Evolutionary conservation across 92 coral and sea anemone genomes (phyloP).

Genomic region (Micromussa lordhowensis): DNA sequence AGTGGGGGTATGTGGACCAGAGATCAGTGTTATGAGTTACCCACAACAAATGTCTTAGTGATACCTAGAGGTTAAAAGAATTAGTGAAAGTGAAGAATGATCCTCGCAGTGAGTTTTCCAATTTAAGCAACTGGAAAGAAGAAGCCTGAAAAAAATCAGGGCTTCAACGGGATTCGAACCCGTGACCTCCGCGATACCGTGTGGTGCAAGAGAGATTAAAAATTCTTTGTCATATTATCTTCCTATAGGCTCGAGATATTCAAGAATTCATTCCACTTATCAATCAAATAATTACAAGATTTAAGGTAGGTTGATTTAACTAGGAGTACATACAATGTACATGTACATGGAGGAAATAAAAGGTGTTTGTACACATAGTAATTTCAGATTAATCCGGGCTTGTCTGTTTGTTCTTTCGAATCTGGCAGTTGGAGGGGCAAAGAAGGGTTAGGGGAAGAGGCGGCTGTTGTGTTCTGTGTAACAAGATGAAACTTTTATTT

Average conservation of each 20-base stretch:
- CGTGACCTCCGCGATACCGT: no score
- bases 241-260: constrained; percentile 87
- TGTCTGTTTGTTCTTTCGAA: neutral
- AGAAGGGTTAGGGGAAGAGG: neutral
- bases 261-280: constrained; percentile 98
- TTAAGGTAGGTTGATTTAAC: constrained; percentile 75
- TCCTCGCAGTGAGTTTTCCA: no score
- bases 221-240: neutral
- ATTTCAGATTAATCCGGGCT: neutral
- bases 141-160: no score
- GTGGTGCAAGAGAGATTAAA: neutral
- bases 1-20: no score
- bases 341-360: neutral
- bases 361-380: no score
- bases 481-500: neutral
- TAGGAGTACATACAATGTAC: neutral
- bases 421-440: no score
- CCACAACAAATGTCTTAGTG: no score
- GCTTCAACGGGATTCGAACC: no score
- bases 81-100: no score
- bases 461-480: neutral
- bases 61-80: no score
- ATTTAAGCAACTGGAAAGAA: no score
- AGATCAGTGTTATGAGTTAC: no score
- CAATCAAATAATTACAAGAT: constrained; percentile 89